Evolutionary conservation across 1,140 invertebrate species (phyloP).

Genomic region (Drosophila willistoni): DNA sequence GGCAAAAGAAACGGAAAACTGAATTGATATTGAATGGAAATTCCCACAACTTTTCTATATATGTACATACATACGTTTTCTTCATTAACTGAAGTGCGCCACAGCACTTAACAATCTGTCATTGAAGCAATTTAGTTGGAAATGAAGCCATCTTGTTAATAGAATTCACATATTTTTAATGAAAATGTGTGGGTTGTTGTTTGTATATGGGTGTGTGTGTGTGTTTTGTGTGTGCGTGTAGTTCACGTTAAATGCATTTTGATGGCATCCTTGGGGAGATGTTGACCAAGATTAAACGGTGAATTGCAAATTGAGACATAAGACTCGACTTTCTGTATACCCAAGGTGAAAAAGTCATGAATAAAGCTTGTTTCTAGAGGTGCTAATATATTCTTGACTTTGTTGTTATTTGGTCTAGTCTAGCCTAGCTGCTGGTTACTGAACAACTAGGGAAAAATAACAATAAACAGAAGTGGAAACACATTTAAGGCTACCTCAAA

Average conservation of each 20-base stretch:
- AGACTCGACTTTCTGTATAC: not conserved
- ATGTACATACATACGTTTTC: constrained; percentile 37
- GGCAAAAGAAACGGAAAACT: not conserved
- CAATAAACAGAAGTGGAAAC: constrained; percentile 32
- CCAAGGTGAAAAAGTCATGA: not conserved
- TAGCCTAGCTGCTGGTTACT: not conserved
- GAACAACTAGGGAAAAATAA: constrained; percentile 29
- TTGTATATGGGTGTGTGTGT: not conserved
- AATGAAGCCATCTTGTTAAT: constrained; percentile 6
- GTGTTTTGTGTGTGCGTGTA: constrained; percentile 15
- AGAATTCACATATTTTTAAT: constrained; percentile 15
- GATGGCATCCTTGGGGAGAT: constrained; percentile 13
- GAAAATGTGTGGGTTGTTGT: not conserved
- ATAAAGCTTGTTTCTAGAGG: not conserved
- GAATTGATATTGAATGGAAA: constrained; percentile 9
- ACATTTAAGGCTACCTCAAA: constrained; percentile 66
- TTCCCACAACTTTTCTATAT: constrained; percentile 33
- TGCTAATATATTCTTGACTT: not conserved
- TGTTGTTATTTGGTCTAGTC: not conserved
- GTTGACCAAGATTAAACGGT: constrained; percentile 4
- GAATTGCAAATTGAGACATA: constrained; percentile 2
- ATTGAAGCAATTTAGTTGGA: constrained; percentile 31
- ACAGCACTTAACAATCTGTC: constrained; percentile 49
- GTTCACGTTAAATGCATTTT: constrained; percentile 21
- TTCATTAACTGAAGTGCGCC: constrained; percentile 51